Conservation (phyloP, 2,797 vertebrate genomes). For the Helarctos malayanus region DNA sequence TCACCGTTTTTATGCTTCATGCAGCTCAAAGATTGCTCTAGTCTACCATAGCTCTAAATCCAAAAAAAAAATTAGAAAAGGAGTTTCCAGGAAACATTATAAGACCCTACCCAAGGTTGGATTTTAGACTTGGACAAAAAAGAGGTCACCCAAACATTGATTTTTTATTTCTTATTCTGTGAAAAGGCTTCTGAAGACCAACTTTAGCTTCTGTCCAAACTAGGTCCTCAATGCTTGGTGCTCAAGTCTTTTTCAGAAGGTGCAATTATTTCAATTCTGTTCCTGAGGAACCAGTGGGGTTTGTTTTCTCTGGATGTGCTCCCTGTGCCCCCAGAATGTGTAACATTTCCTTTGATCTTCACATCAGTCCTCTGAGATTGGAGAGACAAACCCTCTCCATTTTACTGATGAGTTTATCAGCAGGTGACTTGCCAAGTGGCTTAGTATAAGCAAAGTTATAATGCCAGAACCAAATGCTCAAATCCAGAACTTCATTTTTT, state of each 20-base stretch:
- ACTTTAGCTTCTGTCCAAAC: background rate
- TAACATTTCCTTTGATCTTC: background rate
- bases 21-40: background rate
- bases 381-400: background rate
- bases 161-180: slow-evolving; percentile 41
- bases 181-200: slow-evolving; percentile 15
- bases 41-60: background rate
- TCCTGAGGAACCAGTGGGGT: background rate
- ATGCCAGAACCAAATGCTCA: background rate
- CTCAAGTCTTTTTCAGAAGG: background rate
- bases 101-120: background rate
- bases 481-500: background rate
- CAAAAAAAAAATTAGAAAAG: slow-evolving; percentile 6
- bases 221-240: background rate
- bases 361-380: background rate
- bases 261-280: background rate
- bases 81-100: background rate
- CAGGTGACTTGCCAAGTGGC: background rate
- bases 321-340: background rate
- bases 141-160: background rate
- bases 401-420: background rate
- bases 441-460: background rate
- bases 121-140: slow-evolving; percentile 21
- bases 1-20: background rate
- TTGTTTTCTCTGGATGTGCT: background rate